phyloP scores from a whole-genome alignment of 2,888 invertebrate species.

The Dicycla oo region DNA sequence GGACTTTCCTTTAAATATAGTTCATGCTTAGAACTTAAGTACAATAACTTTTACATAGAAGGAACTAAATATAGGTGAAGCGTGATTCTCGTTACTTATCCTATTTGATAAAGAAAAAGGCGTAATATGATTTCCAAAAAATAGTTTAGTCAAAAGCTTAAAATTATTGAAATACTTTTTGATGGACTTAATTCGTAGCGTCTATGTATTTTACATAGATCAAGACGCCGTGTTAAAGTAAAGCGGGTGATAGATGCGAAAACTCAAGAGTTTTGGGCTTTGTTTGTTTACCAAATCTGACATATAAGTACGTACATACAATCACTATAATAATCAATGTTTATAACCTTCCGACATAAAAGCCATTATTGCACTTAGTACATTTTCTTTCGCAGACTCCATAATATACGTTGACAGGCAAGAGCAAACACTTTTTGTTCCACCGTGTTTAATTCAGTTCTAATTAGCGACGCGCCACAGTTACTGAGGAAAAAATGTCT shows the following conservation, averaged over 20 bases:
- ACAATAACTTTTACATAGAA: neutral
- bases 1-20: neutral
- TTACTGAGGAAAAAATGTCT: slow-evolving; percentile 49
- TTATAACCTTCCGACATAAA: slow-evolving; percentile 13
- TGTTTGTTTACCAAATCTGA: neutral
- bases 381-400: slow-evolving; percentile 35
- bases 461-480: slow-evolving; percentile 61
- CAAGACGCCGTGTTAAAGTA: neutral
- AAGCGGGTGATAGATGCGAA: neutral
- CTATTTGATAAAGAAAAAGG: neutral
- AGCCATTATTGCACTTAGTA: slow-evolving; percentile 45
- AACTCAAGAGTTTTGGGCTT: neutral
- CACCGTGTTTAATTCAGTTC: slow-evolving; percentile 65
- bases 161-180: neutral
- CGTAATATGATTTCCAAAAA: neutral
- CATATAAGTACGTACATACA: neutral
- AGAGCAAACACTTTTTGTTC: slow-evolving; percentile 57
- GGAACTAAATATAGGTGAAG: too few species aligned
- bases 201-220: neutral
- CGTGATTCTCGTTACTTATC: neutral
- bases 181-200: neutral
- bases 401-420: slow-evolving; percentile 46
- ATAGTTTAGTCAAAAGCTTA: too few species aligned
- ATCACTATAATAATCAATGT: neutral
- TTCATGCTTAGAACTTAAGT: neutral